Conservation (phyloP, 2,113 vertebrate genomes). For the Nyctibius bracteatus region DNA sequence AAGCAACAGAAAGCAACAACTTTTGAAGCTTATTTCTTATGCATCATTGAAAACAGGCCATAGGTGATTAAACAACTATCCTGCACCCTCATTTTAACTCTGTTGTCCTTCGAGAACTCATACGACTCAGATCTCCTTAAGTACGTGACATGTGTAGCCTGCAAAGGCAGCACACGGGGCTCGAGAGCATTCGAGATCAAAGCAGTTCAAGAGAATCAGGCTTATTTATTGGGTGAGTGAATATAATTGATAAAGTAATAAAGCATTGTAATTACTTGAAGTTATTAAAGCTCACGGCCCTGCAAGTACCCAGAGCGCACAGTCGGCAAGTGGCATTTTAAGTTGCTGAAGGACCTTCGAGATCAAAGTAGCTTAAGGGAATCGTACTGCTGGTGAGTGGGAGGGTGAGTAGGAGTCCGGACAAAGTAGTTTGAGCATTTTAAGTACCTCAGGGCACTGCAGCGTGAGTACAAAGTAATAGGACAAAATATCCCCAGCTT, state of each 20-base stretch:
- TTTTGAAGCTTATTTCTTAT: background rate
- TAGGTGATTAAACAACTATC: background rate
- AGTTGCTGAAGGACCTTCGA: background rate
- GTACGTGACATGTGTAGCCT: rapidly evolving
- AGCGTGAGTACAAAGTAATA: background rate
- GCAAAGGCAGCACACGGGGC: background rate
- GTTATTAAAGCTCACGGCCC: background rate
- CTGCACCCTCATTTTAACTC: background rate
- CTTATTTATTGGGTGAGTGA: background rate
- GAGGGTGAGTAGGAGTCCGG: background rate
- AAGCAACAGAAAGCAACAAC: background rate
- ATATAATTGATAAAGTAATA: background rate
- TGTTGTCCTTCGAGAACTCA: background rate
- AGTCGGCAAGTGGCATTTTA: background rate
- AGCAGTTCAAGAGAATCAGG: background rate
- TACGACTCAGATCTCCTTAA: background rate
- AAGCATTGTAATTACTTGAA: background rate
- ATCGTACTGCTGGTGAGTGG: background rate
- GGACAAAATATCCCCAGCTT: background rate
- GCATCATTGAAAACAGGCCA: background rate
- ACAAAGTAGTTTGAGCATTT: background rate
- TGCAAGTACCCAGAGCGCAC: background rate
- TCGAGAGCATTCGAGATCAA: background rate
- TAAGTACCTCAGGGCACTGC: background rate
- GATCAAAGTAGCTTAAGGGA: background rate